Evolutionary conservation across 2,113 vertebrate species (phyloP).

Genomic region (Pituophis catenifer): DNA sequence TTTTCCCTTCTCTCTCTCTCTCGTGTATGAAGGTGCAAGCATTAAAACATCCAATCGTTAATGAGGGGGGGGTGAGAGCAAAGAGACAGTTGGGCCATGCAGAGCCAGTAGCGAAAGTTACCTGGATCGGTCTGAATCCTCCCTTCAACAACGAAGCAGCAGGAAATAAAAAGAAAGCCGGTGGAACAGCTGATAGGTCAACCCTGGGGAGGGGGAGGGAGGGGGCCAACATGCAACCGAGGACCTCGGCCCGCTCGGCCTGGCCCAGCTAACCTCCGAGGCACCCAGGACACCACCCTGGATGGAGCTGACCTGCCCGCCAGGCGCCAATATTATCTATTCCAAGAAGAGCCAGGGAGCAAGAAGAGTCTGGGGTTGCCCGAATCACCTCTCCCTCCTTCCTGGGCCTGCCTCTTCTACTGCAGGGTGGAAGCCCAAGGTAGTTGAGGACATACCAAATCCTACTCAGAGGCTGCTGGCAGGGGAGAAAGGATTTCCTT

Average conservation of each 20-base stretch:
- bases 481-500: background rate
- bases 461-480: background rate
- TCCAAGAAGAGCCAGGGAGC: background rate
- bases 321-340: background rate
- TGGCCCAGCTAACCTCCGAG: background rate
- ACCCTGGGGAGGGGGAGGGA: conserved; percentile 65
- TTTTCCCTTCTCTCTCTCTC: too few relatives aligned
- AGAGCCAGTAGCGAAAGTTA: conserved; percentile 74
- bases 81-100: conserved; percentile 71
- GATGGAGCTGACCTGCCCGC: background rate
- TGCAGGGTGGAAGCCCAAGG: background rate
- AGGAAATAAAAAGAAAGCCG: conserved; percentile 95
- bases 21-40: background rate
- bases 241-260: background rate
- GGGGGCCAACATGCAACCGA: conserved; percentile 69
- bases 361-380: background rate
- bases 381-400: background rate
- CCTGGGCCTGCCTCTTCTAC: background rate
- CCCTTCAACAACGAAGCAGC: conserved; percentile 94
- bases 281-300: background rate
- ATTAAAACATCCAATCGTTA: background rate
- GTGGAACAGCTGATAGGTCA: conserved; percentile 86
- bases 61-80: conserved; percentile 2
- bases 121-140: conserved; percentile 98
- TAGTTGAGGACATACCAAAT: background rate